These are phyloP conservation scores for Clinocottus analis DNA, from an alignment of 2,113 vertebrate species.

Conservation along the genomic window DNA sequence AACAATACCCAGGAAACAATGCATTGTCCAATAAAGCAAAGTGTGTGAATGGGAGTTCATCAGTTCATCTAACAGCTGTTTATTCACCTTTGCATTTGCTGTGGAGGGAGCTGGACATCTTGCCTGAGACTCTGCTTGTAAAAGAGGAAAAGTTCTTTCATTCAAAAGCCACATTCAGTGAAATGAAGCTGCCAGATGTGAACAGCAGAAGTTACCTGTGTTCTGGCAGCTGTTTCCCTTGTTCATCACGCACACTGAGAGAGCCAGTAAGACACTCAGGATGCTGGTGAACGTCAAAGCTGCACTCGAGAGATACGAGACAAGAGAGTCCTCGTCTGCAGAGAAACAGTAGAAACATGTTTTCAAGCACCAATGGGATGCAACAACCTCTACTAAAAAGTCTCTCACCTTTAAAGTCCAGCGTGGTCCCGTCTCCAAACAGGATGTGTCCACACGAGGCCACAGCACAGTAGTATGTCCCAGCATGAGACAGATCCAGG, in stretches of 20 bases:
- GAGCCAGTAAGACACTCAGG: slow-evolving; percentile 13
- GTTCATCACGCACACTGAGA: background rate
- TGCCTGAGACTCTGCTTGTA: background rate
- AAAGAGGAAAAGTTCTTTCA: background rate
- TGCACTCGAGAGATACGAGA: background rate
- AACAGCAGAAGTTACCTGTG: background rate
- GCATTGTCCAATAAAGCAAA: background rate
- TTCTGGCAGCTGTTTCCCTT: background rate
- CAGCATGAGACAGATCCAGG: slow-evolving; percentile 20
- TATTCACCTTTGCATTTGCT: background rate
- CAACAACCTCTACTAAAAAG: too few species aligned
- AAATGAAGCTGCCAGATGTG: too few species aligned
- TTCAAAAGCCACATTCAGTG: background rate
- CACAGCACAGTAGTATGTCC: slow-evolving; percentile 41
- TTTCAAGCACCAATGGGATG: too few species aligned
- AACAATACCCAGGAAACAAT: background rate
- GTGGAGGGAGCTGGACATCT: background rate
- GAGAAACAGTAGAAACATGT: too few species aligned
- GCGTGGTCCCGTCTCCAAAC: slow-evolving; percentile 50
- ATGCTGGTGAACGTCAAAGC: background rate
- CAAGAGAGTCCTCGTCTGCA: background rate
- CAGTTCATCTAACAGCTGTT: background rate
- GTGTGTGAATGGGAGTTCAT: background rate
- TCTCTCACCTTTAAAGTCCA: slow-evolving; percentile 4
- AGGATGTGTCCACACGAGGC: slow-evolving; percentile 63